Base-by-base conservation (phyloP, 1,140 invertebrate species). In the Centruroides sculpturatus region DNA sequence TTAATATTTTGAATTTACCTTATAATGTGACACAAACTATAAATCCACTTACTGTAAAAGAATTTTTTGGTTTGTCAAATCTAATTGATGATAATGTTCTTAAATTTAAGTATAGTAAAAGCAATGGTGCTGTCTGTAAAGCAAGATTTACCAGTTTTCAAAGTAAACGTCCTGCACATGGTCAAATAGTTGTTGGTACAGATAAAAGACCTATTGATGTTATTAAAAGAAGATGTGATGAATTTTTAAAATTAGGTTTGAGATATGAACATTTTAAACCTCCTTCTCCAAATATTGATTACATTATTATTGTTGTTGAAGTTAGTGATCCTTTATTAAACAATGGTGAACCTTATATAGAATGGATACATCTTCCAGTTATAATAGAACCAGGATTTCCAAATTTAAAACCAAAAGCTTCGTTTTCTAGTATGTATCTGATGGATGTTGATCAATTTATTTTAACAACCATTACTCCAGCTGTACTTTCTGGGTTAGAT, bases 371-470 rank as follows among this genome's bases (percentile, higher is more conserved):
- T 41, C 52, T 64, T 41, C 56, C 60, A 13, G 59, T 64, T 9
- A 36, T 57, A 48, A 64, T 64, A 41, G 53, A 59, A 49, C 59
- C 63, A 52, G 63, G 59, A 8, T 64, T 64, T 61, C 63, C 63
- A 11, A 64, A 64, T 46, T 51, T 64, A 34, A 59, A 56, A 47
- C 63, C 63, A 12, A 64, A 61, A 53, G 59, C 63, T n/a, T 64
- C 63, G 8, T 64, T 64, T 61, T 61, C 60, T 48, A 56, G 63
- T 41, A 61, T 59, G 57, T 64, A 60, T 41, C 50, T 64, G 34
- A 61, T 64, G 60, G 63, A 61, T 59, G 63, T 64, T 13, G 56
- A 61, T 56, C 59, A 64, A n/a, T 61, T 61, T 23, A 61, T 64
- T 35, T 55, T 64, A 35, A 64, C 63, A 13, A 53, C 63, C 5